Evolutionary conservation across 64 coral and sea anemone genomes (phyloP).

Genomic region (Montipora sp.): DNA sequence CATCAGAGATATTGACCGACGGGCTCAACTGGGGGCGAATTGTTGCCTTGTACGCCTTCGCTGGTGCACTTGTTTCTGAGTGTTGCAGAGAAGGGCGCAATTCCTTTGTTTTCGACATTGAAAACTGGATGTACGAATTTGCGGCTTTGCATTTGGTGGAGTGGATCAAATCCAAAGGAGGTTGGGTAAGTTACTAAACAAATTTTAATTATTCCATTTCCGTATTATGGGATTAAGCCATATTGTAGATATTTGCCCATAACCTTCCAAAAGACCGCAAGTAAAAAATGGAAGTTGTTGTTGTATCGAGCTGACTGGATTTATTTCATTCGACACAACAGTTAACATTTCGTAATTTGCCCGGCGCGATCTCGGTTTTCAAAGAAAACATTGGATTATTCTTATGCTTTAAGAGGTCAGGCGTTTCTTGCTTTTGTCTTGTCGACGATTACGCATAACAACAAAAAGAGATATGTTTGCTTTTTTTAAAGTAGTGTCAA

Average conservation of each 20-base stretch:
- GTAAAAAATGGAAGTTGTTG: neutral
- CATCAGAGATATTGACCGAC: conserved; percentile 84
- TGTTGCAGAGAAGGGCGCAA: conserved; percentile 89
- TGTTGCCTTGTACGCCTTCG: conserved; percentile 77
- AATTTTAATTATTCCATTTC: neutral
- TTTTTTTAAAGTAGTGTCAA: neutral
- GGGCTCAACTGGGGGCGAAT: conserved; percentile 90
- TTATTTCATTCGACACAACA: no score
- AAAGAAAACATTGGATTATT: neutral
- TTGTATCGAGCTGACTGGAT: neutral
- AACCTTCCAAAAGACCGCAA: neutral
- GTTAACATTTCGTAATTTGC: no score
- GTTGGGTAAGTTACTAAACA: conserved; percentile 68
- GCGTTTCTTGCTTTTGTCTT: neutral
- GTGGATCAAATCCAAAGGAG: conserved; percentile 83
- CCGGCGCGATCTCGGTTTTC: no score
- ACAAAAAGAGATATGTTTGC: neutral
- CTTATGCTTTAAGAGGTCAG: neutral
- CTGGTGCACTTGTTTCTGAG: conserved; percentile 74
- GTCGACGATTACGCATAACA: neutral
- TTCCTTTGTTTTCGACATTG: conserved; percentile 74
- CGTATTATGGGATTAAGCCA: neutral
- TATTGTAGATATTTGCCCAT: neutral
- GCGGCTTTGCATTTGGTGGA: conserved; percentile 79
- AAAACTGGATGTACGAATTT: conserved; percentile 96